Base-by-base conservation (phyloP, 2,113 vertebrate genomes). In the Carlito syrichta region DNA sequence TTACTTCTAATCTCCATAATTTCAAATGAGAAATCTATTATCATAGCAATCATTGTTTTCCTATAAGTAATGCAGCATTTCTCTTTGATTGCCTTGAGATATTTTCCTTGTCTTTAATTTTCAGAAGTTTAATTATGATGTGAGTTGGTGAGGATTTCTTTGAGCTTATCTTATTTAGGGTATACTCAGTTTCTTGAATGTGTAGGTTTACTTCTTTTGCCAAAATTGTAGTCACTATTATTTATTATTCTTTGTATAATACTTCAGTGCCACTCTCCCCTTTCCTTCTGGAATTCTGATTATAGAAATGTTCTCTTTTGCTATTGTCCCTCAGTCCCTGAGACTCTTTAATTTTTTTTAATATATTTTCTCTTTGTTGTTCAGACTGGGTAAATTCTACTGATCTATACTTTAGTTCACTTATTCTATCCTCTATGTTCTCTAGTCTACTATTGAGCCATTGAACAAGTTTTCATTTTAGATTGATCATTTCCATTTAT, bases 1-100 rank as follows among this genome's bases (percentile, higher is more conserved):
- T 69, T 95, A 88, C 84, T 84, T 40, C n/a, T 92, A 35, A 76
- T 60, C 20, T 50, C 60, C 58, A 93, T 89, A 84, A 89, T 84
- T 83, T 88, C 85, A 43, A 60, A 69, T 77, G 35, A 60, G 50
- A 92, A 92, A 88, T 60, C 77, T 23, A 8, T 68, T 10, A 50
- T 83, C 52, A 77, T 43, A n/a, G 68, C 69, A 50, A 83, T 77
- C 8, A 35, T 20, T 69, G 16, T 48, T 69, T 43, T 58, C 69
- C 23, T 79, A n/a, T 52, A 74, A 94, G 32, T 89, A 92, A 92
- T 60, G 69, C 27, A 88, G 58, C n/a, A 84, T 84, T 77, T 69
- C 5, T 83, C 77, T 93, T 50, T 52, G 77, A 35, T 17, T 77
- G 16, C 43, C 60, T 95, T 83, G 76, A 83, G 43, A 66, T 60